Evolutionary conservation across 2,888 invertebrate species (phyloP).

Genomic region (Drosophila tripunctata): DNA sequence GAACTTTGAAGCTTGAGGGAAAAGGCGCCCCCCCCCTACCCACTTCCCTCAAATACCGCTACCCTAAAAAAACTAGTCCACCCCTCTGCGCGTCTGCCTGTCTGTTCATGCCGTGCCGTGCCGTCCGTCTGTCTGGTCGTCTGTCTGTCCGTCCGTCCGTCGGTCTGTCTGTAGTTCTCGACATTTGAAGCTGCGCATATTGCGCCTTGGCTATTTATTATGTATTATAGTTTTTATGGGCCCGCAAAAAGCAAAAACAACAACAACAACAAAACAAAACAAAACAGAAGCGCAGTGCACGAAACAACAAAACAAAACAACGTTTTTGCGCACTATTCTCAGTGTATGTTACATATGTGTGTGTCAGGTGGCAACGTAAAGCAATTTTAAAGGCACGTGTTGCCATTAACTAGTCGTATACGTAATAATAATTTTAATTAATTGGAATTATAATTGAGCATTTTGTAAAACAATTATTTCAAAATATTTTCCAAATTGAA

Average conservation of each 20-base stretch:
- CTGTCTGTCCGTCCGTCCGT: not conserved
- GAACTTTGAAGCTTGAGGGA: slow-evolving; percentile 66
- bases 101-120: too few species aligned
- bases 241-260: slow-evolving; percentile 46
- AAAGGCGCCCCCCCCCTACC: slow-evolving; percentile 53
- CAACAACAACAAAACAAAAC: too few species aligned
- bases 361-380: slow-evolving; percentile 55
- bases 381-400: slow-evolving; percentile 23
- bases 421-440: slow-evolving; percentile 3
- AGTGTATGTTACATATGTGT: not conserved
- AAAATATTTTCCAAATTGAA: slow-evolving; percentile 13
- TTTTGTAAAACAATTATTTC: too few species aligned
- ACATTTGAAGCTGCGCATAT: slow-evolving; percentile 74
- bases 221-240: slow-evolving; percentile 66
- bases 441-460: too few species aligned
- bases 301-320: slow-evolving; percentile 39
- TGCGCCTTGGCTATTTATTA: slow-evolving; percentile 76
- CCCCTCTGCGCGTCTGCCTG: not conserved
- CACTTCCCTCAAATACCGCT: too few species aligned
- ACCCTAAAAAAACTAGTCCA: too few species aligned
- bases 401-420: not conserved
- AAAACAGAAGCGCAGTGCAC: slow-evolving; percentile 41
- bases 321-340: slow-evolving; percentile 64
- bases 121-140: slow-evolving; percentile 37
- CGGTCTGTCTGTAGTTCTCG: slow-evolving; percentile 36